These are phyloP conservation scores for Parazoanthus atlanticus DNA, from an alignment of 92 coral and sea anemone species.

Conservation along the genomic window DNA sequence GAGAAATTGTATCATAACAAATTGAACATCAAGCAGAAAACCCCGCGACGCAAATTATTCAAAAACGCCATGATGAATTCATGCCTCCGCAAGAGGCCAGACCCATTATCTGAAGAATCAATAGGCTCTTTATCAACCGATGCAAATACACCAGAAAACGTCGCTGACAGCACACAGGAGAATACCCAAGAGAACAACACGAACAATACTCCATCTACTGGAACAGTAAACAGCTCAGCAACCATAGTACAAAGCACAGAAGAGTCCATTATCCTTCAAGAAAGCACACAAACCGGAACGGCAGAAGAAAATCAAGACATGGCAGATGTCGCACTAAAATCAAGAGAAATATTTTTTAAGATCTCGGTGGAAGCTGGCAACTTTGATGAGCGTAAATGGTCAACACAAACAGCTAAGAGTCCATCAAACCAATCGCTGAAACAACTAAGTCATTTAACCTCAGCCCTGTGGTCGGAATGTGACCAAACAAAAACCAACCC, in stretches of 20 bases:
- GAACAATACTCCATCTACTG: not conserved
- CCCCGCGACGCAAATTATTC: not conserved
- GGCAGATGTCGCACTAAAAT: not conserved
- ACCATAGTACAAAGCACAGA: no score
- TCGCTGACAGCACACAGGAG: not conserved
- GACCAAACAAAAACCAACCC: not conserved
- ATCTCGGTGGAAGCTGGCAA: not conserved
- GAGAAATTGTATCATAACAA: not conserved
- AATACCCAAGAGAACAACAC: not conserved
- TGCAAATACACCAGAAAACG: not conserved
- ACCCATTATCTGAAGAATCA: not conserved
- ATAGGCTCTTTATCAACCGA: not conserved
- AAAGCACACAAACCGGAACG: not conserved
- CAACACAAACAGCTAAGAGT: not conserved
- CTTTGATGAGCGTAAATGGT: not conserved
- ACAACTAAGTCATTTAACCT: not conserved
- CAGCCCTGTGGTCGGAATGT: not conserved
- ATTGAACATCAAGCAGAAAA: not conserved
- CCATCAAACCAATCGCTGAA: not conserved
- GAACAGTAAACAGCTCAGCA: not conserved
- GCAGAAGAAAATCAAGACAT: not conserved
- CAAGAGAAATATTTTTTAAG: not conserved
- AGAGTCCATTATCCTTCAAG: no score
- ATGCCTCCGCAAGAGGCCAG: not conserved
- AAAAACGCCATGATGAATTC: not conserved